phyloP scores from a whole-genome alignment of 2,888 invertebrate species.

The Colostygia pectinataria region DNA sequence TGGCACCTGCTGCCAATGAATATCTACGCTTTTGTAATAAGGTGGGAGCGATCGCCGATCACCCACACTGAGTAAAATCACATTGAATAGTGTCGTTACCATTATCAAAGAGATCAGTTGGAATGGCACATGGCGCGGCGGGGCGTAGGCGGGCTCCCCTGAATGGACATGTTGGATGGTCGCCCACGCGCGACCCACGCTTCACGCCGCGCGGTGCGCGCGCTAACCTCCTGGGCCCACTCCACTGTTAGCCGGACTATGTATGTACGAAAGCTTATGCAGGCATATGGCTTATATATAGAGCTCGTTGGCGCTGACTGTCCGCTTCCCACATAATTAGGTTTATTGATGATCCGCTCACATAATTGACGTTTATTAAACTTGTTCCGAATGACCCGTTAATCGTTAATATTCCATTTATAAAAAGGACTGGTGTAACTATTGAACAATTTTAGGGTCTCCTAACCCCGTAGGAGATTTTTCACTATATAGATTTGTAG shows the following conservation, averaged over 20 bases:
- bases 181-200: slow-evolving; percentile 50
- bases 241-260: slow-evolving; percentile 19
- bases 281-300: slow-evolving; percentile 10
- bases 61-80: slow-evolving; percentile 48
- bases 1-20: slow-evolving; percentile 32
- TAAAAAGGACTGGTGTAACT: slow-evolving; percentile 8
- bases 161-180: slow-evolving; percentile 66
- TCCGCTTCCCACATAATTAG: slow-evolving; percentile 42
- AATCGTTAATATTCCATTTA: slow-evolving; percentile 35
- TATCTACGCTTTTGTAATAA: slow-evolving; percentile 38
- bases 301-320: slow-evolving; percentile 26
- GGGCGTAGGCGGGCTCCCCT: slow-evolving; percentile 65
- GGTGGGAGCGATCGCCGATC: slow-evolving; percentile 31
- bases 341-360: slow-evolving; percentile 54
- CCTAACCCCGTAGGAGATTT: no score
- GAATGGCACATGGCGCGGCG: slow-evolving; percentile 42
- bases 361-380: slow-evolving; percentile 45
- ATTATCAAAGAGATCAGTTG: slow-evolving; percentile 60
- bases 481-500: no score
- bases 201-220: slow-evolving; percentile 27
- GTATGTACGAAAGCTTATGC: not conserved
- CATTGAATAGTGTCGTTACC: slow-evolving; percentile 53
- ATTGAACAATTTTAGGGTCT: no score
- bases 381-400: slow-evolving; percentile 39
- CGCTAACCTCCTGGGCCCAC: slow-evolving; percentile 40